phyloP scores from a whole-genome alignment of 2,113 vertebrate genomes.

The Apteryx mantelli region DNA sequence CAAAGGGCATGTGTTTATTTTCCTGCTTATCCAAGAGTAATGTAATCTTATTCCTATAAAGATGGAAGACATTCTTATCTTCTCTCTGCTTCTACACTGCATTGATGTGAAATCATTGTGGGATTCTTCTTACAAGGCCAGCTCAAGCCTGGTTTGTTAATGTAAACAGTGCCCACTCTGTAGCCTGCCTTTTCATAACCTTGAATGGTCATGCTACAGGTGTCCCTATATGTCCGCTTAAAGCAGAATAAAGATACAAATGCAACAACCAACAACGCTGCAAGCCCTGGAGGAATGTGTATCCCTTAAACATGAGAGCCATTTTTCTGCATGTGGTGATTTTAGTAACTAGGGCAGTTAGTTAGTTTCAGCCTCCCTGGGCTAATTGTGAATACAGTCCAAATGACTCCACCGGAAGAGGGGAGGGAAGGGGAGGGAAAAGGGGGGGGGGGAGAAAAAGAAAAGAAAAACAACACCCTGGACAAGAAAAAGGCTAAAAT shows the following conservation, averaged over 20 bases:
- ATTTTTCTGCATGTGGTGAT: neutral
- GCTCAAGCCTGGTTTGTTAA: accelerated
- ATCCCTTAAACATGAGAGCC: neutral
- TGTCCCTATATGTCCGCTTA: neutral
- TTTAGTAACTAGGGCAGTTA: neutral
- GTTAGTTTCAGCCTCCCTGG: neutral
- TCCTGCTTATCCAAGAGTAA: neutral
- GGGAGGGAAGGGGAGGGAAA: too few species aligned
- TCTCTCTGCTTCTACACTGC: neutral
- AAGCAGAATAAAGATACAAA: neutral
- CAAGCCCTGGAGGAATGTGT: neutral
- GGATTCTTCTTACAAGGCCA: neutral
- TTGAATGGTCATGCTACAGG: neutral
- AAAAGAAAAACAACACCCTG: neutral
- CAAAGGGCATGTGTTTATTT: neutral
- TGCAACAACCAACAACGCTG: neutral
- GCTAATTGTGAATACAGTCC: neutral
- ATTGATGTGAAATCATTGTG: neutral
- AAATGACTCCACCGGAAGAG: neutral
- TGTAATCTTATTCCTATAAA: neutral
- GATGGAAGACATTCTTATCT: neutral
- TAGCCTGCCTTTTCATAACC: neutral
- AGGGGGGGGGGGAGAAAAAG: too few species aligned
- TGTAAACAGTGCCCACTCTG: neutral
- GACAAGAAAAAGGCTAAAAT: neutral